These are phyloP conservation scores for Zosterops pallidus DNA, from an alignment of 2,113 vertebrate species.

Conservation along the genomic window DNA sequence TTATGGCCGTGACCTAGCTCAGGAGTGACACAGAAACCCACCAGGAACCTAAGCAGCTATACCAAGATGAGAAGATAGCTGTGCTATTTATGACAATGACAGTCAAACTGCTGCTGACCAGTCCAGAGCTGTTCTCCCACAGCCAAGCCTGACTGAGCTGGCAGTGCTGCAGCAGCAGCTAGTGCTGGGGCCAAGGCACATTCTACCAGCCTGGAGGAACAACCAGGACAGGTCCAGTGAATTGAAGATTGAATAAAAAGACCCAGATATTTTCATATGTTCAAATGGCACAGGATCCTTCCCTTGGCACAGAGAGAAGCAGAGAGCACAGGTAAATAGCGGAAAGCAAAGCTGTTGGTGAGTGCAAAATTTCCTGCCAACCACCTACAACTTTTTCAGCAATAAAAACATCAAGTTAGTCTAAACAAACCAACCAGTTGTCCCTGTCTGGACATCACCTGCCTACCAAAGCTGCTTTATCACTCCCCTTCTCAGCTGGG, in stretches of 20 bases:
- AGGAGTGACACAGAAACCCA: not conserved
- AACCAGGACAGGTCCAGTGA: not conserved
- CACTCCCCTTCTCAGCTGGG: no score
- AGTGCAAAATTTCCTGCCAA: not conserved
- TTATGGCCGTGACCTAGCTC: accelerated
- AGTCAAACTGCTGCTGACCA: not conserved
- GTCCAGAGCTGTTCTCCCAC: not conserved
- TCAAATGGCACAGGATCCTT: not conserved
- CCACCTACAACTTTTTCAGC: not conserved
- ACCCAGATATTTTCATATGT: not conserved
- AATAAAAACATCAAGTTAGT: not conserved
- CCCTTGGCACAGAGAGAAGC: not conserved
- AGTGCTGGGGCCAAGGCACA: not conserved
- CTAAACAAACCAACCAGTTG: not conserved
- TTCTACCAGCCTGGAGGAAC: not conserved
- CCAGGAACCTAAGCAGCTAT: not conserved
- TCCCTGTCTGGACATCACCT: not conserved
- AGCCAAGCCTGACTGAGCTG: not conserved
- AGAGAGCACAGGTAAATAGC: not conserved
- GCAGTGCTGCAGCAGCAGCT: not conserved
- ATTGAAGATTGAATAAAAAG: not conserved
- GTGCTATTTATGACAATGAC: not conserved
- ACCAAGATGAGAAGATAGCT: not conserved
- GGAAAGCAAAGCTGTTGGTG: not conserved
- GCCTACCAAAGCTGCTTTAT: not conserved